Evolutionary conservation across 2,113 vertebrate species (phyloP).

Genomic region (Passer montanus): DNA sequence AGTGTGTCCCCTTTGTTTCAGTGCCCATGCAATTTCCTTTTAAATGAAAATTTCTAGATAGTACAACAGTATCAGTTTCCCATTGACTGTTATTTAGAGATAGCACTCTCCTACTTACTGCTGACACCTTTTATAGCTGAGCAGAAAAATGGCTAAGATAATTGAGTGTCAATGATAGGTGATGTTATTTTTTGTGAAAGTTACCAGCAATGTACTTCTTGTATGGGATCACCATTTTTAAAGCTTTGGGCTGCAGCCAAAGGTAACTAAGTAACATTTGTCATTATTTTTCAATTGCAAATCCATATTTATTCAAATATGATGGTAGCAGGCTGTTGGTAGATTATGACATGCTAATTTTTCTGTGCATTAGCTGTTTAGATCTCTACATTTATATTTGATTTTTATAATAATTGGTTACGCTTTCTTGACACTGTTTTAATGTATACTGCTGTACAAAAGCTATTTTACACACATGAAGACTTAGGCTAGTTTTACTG

Average conservation of each 20-base stretch:
- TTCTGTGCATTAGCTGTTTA: not conserved
- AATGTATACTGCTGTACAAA: not conserved
- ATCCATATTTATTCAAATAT: not conserved
- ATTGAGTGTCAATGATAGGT: not conserved
- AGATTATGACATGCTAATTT: not conserved
- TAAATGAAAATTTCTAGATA: not conserved
- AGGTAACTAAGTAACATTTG: not conserved
- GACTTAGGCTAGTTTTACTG: not conserved
- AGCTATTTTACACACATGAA: not conserved
- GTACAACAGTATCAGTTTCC: not conserved
- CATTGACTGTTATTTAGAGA: not conserved
- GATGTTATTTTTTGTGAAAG: not conserved
- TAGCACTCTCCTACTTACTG: not conserved
- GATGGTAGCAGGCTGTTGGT: not conserved
- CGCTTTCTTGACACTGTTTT: not conserved
- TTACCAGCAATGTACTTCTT: not conserved
- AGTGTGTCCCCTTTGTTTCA: not conserved
- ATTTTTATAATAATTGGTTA: not conserved
- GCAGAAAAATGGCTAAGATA: not conserved
- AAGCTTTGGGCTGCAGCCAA: not conserved
- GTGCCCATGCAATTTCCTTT: not conserved
- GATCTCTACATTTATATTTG: not conserved
- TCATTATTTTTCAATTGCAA: not conserved
- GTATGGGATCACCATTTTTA: not conserved
- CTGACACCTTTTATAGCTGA: not conserved